Base-by-base conservation (phyloP, 2,113 vertebrate genomes). In the Trichechus manatus region DNA sequence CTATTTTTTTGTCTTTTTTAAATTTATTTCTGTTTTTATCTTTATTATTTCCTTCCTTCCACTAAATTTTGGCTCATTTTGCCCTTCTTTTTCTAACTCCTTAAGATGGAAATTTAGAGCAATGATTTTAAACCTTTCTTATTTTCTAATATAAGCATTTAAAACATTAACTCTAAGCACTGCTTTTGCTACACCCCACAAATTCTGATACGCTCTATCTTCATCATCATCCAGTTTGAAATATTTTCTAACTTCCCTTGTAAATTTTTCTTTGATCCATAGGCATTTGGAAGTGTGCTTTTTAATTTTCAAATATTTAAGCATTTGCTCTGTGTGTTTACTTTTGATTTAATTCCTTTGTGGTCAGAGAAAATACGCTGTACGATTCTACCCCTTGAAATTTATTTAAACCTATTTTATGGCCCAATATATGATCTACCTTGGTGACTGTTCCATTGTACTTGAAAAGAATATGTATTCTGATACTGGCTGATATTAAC, bases 121-220 rank as follows among this genome's bases (percentile, higher is more conserved):
- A 56, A 56, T 15, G 53, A 56, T 56, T 56, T 15, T 56, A 56
- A 56, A 56, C 13, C 53, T 56, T 56, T 87, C 20, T 44, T 59
- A 29, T 77, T 82, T 93, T 29, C 22, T 53, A 94, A 47, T 44
- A 64, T 79, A 66, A 95, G 64, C 63, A 89, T 53, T 87, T 84
- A 85, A 91, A 93, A 88, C 68, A 80, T 72, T 50, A 88, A 80
- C 53, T 70, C 42, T 83, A 53, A 88, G n/a, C 27, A 53, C n/a
- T 42, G 11, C 50, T 88, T 93, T 80, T 88, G 33, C 47, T 68
- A 44, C 6, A 81, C 20, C 64, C 15, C 66, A 53, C 79, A 47
- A 50, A 17, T 42, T 56, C 3, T 56, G 10, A 56, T 17, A 15
- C 6, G 50, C 13, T 53, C 50, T 15, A 56, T 31, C 36, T 59